A percentile compares a stretch with the other conserved stretches of the same genome.
These are phyloP conservation scores for Drosophila fungiperda DNA, from an alignment of 2,888 invertebrate species.

Conservation along the genomic window DNA sequence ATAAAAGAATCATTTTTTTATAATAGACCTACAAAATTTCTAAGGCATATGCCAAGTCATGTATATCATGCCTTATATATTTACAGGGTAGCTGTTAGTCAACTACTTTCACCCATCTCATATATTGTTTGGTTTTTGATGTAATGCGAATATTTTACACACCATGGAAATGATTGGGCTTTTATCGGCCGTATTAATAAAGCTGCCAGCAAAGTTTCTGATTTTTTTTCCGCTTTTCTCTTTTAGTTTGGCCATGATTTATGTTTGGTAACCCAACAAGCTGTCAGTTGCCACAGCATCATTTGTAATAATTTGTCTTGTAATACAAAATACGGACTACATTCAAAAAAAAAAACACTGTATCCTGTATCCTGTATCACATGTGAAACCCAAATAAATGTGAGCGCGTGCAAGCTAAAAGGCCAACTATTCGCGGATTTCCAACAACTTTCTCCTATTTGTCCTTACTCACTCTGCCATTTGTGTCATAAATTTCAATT, in stretches of 20 bases:
- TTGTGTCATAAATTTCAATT: constrained; percentile 75
- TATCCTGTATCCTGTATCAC: constrained; percentile 34
- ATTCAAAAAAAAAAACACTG: constrained; percentile 28
- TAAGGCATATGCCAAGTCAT: background rate
- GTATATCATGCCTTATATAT: background rate
- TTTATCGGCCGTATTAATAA: constrained; percentile 70
- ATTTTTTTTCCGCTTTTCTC: constrained; percentile 3
- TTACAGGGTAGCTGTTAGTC: background rate
- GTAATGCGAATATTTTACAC: constrained; percentile 13
- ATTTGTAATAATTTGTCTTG: constrained; percentile 77
- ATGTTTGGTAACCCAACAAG: constrained; percentile 56
- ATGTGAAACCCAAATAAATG: constrained; percentile 8
- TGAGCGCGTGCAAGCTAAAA: constrained; percentile 21
- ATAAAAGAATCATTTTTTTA: fast-evolving
- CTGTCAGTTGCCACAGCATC: constrained; percentile 67
- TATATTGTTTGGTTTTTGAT: background rate
- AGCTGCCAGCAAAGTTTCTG: constrained; percentile 17
- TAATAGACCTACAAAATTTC: background rate
- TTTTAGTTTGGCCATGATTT: constrained; percentile 57
- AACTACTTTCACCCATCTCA: background rate
- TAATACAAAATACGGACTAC: constrained; percentile 52
- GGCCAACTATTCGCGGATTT: constrained; percentile 1
- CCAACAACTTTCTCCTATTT: background rate
- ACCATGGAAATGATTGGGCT: constrained; percentile 63
- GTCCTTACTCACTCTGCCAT: background rate